These are phyloP conservation scores for Hystrix brachyura DNA, from an alignment of 2,113 vertebrate species.

Conservation along the genomic window DNA sequence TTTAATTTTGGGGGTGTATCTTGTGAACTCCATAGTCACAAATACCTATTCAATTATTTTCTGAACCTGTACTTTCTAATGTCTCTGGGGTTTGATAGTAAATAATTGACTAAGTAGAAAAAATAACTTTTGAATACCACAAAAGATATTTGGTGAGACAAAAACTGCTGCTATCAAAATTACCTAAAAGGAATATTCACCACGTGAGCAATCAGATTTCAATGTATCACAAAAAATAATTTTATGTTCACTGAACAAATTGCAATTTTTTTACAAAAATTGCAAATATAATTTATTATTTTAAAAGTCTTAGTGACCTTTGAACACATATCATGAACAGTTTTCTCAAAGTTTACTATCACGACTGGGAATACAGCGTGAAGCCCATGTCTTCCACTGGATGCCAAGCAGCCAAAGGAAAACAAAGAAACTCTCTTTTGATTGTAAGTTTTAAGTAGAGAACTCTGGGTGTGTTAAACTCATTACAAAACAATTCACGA, in stretches of 20 bases:
- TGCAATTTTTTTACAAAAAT: background rate
- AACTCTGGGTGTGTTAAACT: background rate
- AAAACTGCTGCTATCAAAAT: background rate
- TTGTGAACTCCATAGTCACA: background rate
- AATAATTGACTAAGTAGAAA: background rate
- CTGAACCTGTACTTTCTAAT: background rate
- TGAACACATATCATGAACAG: background rate
- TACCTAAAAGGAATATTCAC: background rate
- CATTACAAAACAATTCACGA: background rate
- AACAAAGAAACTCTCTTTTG: background rate
- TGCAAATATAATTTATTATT: background rate
- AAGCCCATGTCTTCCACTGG: background rate
- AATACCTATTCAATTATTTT: background rate
- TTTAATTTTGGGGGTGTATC: background rate
- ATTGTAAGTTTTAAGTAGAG: background rate
- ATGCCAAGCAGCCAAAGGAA: background rate
- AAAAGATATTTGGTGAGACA: background rate
- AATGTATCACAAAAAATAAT: background rate
- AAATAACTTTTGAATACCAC: background rate
- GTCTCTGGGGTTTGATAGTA: background rate
- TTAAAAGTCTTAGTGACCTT: background rate
- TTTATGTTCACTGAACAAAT: constrained; percentile 1
- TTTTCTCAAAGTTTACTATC: background rate
- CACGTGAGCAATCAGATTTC: background rate
- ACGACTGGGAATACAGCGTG: background rate